Evolutionary conservation across 2,113 vertebrate species (phyloP).

Genomic region (Psilopogon haemacephalus): DNA sequence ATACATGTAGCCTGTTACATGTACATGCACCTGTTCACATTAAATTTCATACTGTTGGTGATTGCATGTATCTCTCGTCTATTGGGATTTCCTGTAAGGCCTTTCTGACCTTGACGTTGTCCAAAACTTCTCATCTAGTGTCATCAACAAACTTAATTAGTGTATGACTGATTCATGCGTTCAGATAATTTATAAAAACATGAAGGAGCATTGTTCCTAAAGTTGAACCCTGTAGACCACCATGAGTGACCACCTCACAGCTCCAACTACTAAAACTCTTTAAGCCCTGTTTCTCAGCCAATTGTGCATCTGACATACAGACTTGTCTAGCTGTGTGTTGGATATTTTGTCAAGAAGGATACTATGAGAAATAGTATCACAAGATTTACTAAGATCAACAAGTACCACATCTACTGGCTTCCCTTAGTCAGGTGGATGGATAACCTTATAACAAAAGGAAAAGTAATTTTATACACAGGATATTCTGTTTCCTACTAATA

Average conservation of each 20-base stretch:
- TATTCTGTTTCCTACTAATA: not conserved
- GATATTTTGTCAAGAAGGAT: not conserved
- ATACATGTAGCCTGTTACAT: accelerated
- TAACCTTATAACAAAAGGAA: not conserved
- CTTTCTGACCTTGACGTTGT: not conserved
- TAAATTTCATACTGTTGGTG: not conserved
- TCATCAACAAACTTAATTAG: not conserved
- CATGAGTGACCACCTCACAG: not conserved
- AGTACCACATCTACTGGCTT: not conserved
- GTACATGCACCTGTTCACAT: not conserved
- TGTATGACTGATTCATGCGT: not conserved
- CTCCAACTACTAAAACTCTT: not conserved
- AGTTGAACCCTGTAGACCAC: not conserved
- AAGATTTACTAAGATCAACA: not conserved
- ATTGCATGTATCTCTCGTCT: not conserved
- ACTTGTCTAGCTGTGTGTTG: not conserved
- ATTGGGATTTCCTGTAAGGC: not conserved
- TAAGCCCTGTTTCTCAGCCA: accelerated
- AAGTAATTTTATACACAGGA: not conserved
- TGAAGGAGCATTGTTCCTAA: not conserved
- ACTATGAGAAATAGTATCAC: not conserved
- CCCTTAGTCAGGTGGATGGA: not conserved
- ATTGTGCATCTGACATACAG: accelerated
- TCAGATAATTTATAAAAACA: not conserved
- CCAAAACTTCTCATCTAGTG: not conserved